Conservation (phyloP, 2,888 invertebrate species). For the Pyrrhosoma nymphula region DNA sequence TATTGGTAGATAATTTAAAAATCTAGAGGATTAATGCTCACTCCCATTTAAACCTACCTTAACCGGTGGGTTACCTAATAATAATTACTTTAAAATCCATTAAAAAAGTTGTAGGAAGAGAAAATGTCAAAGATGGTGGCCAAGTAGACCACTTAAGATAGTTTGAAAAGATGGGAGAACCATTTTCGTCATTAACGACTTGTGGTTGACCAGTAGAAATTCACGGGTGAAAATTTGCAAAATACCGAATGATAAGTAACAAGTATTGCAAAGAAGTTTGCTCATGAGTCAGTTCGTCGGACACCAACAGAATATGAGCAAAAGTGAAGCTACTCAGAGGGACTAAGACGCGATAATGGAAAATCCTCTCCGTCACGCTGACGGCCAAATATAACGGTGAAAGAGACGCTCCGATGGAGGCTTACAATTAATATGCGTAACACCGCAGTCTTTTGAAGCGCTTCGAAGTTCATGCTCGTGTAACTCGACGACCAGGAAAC, state of each 20-base stretch:
- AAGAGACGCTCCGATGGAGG: background rate
- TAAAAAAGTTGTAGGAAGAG: too few species aligned
- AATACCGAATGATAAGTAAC: background rate
- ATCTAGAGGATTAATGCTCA: too few species aligned
- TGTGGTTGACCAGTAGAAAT: too few species aligned
- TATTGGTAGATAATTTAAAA: too few species aligned
- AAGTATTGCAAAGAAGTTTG: background rate
- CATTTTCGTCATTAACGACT: too few species aligned
- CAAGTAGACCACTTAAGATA: too few species aligned
- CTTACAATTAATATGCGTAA: background rate
- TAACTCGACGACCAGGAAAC: background rate
- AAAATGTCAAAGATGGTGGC: too few species aligned
- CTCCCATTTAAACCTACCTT: too few species aligned
- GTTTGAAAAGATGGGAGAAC: too few species aligned
- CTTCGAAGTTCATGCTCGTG: background rate
- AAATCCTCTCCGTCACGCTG: background rate
- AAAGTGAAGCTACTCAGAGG: background rate
- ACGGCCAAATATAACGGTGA: background rate
- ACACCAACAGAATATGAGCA: background rate
- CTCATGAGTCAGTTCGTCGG: background rate
- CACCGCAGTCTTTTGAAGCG: background rate
- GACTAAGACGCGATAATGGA: background rate
- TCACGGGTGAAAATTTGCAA: too few species aligned
- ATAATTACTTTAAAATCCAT: too few species aligned
- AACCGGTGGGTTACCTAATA: too few species aligned